Percentiles rank a stretch among this genome's conserved stretches.
phyloP scores from a whole-genome alignment of 2,888 invertebrate species.

The Rhodophaea formosa region DNA sequence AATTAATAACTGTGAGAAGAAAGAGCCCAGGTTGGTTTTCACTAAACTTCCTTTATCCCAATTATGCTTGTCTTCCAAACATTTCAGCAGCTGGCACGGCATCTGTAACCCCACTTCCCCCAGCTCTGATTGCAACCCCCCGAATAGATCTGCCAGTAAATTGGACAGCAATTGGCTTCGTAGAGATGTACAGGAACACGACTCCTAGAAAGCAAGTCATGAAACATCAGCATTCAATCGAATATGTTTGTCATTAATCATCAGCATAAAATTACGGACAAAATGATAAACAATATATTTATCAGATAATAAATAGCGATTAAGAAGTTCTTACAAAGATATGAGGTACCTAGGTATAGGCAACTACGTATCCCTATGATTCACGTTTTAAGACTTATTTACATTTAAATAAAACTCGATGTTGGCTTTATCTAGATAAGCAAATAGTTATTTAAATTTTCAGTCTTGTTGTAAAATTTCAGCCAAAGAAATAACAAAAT shows the following conservation, averaged over 20 bases:
- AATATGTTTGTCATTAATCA: slow-evolving; percentile 10
- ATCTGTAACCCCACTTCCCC: slow-evolving; percentile 44
- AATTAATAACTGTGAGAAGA: slow-evolving; percentile 56
- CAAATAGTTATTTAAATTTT: too few relatives aligned
- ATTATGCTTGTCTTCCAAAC: slow-evolving; percentile 67
- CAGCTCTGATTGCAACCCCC: slow-evolving; percentile 61
- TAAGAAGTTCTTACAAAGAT: background rate
- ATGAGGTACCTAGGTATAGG: too few relatives aligned
- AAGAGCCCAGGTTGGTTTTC: slow-evolving; percentile 57
- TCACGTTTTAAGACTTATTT: background rate
- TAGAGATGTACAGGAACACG: slow-evolving; percentile 68
- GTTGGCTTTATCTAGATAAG: too few relatives aligned
- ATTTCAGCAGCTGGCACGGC: slow-evolving; percentile 70
- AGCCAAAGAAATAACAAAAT: background rate
- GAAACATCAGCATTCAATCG: slow-evolving; percentile 10
- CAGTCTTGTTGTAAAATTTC: too few relatives aligned
- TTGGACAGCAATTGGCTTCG: slow-evolving; percentile 56
- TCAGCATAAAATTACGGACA: slow-evolving; percentile 4
- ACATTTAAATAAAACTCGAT: too few relatives aligned
- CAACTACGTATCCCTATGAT: background rate
- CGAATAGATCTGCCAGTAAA: slow-evolving; percentile 58
- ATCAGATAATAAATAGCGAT: background rate
- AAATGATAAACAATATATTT: background rate
- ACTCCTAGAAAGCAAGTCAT: slow-evolving; percentile 43
- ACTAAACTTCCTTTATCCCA: slow-evolving; percentile 59